Conservation (phyloP, 2,113 vertebrate genomes). For the Talpa occidentalis region DNA sequence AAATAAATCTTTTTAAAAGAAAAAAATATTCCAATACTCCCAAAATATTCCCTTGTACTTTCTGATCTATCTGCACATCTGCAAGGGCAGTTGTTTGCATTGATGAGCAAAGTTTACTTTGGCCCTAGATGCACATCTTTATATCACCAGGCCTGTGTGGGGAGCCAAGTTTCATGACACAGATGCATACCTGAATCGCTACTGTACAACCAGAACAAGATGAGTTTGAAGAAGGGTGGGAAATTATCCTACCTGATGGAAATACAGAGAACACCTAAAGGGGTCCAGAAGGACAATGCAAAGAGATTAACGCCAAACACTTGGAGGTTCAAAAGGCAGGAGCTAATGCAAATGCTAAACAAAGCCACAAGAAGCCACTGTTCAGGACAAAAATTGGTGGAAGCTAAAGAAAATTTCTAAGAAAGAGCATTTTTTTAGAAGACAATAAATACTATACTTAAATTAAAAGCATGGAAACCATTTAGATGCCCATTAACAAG, state of each 20-base stretch:
- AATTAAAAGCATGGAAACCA: background rate
- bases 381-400: background rate
- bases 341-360: background rate
- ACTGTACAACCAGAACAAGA: background rate
- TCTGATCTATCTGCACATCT: background rate
- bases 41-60: background rate
- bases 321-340: background rate
- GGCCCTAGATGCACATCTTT: background rate
- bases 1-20: no score
- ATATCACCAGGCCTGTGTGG: background rate
- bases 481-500: background rate
- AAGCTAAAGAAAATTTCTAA: conserved; percentile 3
- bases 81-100: background rate
- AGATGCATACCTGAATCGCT: background rate
- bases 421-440: background rate
- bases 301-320: background rate
- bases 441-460: background rate
- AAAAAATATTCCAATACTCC: no score
- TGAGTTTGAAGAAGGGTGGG: background rate
- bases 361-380: background rate
- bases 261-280: background rate
- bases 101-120: background rate
- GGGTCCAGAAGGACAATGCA: background rate
- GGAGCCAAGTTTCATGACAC: background rate
- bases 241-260: background rate